Conservation (phyloP, 2,113 vertebrate genomes). For the Pseudonaja textilis region DNA sequence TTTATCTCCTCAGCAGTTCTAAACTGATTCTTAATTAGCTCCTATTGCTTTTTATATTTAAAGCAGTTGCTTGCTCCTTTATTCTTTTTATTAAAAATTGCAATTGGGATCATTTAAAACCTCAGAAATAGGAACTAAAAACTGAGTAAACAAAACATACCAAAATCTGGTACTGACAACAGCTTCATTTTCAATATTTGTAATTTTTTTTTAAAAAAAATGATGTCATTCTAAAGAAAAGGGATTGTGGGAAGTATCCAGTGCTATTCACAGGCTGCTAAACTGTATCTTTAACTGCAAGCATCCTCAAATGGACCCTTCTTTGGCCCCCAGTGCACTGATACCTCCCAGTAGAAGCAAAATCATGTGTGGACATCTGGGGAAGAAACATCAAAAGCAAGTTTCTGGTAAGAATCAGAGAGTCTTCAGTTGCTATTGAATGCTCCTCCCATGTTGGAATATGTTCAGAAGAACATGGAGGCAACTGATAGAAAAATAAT, state of each 20-base stretch:
- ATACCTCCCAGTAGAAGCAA: background rate
- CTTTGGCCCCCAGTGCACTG: background rate
- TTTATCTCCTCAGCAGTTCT: background rate
- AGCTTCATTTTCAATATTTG: background rate
- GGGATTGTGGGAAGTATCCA: background rate
- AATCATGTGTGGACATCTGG: background rate
- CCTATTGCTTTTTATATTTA: background rate
- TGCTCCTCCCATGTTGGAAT: background rate
- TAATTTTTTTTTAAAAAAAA: background rate
- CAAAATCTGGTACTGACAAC: background rate
- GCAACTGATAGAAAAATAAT: background rate
- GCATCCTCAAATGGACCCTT: background rate
- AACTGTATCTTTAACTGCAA: too few relatives aligned
- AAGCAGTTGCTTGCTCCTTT: background rate
- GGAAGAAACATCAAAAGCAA: background rate
- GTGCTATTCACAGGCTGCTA: background rate
- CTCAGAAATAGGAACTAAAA: background rate
- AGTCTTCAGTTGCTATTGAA: background rate
- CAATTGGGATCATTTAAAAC: background rate
- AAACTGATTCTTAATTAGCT: background rate
- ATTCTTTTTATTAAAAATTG: background rate
- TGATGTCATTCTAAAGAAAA: background rate
- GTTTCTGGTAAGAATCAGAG: background rate
- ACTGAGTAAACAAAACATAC: background rate
- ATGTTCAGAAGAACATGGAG: background rate